Evolutionary conservation across 2,113 vertebrate genomes (phyloP), one percentile per base, ranked within the genome.

Genomic region (Etheostoma cragini): DNA sequence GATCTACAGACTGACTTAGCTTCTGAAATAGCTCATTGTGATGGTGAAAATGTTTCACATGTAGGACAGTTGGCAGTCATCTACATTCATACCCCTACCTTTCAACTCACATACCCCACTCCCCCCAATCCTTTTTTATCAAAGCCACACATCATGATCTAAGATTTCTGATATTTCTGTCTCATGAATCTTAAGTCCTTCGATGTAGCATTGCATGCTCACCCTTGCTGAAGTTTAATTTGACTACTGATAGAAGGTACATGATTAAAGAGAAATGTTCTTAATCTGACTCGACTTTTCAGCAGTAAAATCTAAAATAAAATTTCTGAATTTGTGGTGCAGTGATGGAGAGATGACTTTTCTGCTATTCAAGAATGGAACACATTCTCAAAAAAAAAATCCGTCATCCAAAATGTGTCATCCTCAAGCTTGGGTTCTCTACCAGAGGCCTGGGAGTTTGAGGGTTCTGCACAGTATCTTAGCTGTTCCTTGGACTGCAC

Each of bases 211-310:
- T 21, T 60, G 53, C 78, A 50, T 81, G 74, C 58, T 78, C 72
- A 26, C 54, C 65, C 63, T 60, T 35, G 46, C 63, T 82, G 79
- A 86, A 72, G 87, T 76, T 88, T 78, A 72, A 92, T 90, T 85
- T 61, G 56, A 71, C 56, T 8, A 0, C 66, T 83, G 82, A 88
- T 87, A 68, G 65, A 80, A 88, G 76, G 50, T 85, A 88, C 72
- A 73, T 88, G 85, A 42, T 78, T 46, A 1, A 66, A 64, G 69
- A 82, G 49, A 70, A 75, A 30, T 65, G 26, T 60, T 62, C 57
- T 62, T 65, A 15, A 75, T 79, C 11, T 12, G 21, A 71, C 45
- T 84, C 56, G 16, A 53, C 54, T 30, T 57, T 4, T 60, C 12
- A 35, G 8, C 26, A 57, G 69, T 71, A 38, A 70, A 62, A 56